Base-by-base conservation (phyloP, 2,113 vertebrate genomes). In the Ceratotherium simum region DNA sequence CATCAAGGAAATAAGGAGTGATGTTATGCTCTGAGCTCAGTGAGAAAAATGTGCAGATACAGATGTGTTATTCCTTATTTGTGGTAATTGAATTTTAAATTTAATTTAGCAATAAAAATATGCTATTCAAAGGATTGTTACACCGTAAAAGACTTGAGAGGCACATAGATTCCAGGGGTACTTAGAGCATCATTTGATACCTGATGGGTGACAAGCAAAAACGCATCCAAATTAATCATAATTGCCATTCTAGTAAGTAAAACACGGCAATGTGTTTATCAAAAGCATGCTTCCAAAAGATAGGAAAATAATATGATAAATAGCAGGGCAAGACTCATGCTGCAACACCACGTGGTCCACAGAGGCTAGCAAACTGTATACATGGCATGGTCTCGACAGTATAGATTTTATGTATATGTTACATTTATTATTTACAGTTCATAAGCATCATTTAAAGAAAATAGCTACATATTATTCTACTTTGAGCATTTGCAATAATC, bases 1-100 rank as follows among this genome's bases (percentile, higher is more conserved):
- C 33, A 51, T 73, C 72, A 84, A 64, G 46, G 62, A 92, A 97
- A 93, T 78, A 78, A 92, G 48, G 56, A 42, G 29, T 46, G 51
- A 36, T 89, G 42, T 36, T 84, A 51, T 58, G 82, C 29, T 3
- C 54, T 39, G 60, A 69, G 64, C 65, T 96, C 58, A 36, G 67
- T 65, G 75, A 90, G 72, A 92, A 96, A 80, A 84, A 79, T 72
- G 64, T 95, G n/a, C 79, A 90, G 82, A 78, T 94, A 80, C 90
- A 96, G 89, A 92, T 94, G 83, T 96, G 80, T 80, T 97, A 95
- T 90, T 97, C 56, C 27, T 94, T 93, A 96, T 97, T 97, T 96
- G 94, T 97, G 94, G 75, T 97, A 97, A 98, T 97, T 97, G 91
- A 95, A 96, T 95, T 97, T 96, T 81, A 96, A 90, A 97, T 96